These are phyloP conservation scores for Oreochromis niloticus DNA, from an alignment of 2,113 vertebrate genomes.

Conservation along the genomic window DNA sequence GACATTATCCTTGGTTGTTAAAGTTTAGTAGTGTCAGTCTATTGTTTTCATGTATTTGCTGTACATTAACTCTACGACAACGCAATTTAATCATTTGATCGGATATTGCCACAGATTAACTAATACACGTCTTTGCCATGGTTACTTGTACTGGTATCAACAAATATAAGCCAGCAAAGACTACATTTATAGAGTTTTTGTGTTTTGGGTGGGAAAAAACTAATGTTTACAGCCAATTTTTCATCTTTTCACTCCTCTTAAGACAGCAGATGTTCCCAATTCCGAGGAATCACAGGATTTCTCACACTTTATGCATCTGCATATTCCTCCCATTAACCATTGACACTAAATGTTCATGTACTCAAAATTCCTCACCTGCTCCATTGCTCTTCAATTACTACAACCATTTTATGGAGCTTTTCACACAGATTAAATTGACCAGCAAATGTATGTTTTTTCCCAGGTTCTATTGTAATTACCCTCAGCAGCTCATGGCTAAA, in stretches of 20 bases:
- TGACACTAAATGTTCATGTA: background rate
- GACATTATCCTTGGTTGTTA: background rate
- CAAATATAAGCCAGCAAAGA: background rate
- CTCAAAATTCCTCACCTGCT: background rate
- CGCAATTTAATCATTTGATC: background rate
- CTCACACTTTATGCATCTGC: background rate
- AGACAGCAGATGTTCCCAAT: background rate
- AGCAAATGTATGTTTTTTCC: background rate
- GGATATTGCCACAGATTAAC: background rate
- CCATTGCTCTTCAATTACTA: background rate
- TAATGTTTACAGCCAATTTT: background rate
- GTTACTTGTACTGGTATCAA: background rate
- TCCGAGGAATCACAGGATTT: background rate
- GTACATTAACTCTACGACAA: background rate
- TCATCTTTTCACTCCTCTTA: background rate
- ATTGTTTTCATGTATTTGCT: background rate
- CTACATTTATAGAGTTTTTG: background rate
- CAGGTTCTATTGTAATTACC: background rate
- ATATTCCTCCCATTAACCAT: background rate
- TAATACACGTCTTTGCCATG: background rate
- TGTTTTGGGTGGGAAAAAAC: accelerated
- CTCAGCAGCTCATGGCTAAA: background rate
- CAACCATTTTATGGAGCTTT: background rate
- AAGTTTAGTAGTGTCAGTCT: background rate
- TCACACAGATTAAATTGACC: background rate